These are phyloP conservation scores for Triplophysa rosa DNA, from an alignment of 2,113 vertebrate genomes.

Conservation along the genomic window DNA sequence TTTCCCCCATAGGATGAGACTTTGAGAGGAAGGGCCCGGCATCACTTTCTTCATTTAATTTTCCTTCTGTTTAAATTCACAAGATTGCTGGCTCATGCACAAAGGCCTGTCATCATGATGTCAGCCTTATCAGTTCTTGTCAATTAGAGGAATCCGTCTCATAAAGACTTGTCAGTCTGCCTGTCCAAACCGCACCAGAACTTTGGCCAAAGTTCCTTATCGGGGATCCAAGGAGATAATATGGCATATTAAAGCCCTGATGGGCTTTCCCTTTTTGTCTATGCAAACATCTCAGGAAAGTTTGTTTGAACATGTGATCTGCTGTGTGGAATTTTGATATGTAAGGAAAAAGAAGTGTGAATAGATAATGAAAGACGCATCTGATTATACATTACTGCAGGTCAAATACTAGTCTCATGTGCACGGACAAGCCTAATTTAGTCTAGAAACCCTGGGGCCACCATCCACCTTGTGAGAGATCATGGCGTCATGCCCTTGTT, in stretches of 20 bases:
- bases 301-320: slow-evolving; percentile 14
- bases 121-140: slow-evolving; percentile 64
- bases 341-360: not conserved
- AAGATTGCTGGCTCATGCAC: slow-evolving; percentile 37
- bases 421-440: not conserved
- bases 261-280: slow-evolving; percentile 1
- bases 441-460: not conserved
- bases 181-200: slow-evolving; percentile 56
- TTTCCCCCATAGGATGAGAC: slow-evolving; percentile 34
- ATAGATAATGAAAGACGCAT: not conserved
- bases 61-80: slow-evolving; percentile 10
- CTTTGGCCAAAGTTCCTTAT: slow-evolving; percentile 49
- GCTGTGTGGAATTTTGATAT: not conserved
- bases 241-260: not conserved
- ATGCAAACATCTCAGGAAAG: slow-evolving; percentile 15
- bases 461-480: not conserved
- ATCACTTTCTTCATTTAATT: slow-evolving; percentile 44
- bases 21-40: slow-evolving; percentile 42
- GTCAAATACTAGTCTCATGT: not conserved
- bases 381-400: no score
- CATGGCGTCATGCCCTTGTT: slow-evolving; percentile 12
- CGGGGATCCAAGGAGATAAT: not conserved
- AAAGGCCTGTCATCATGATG: slow-evolving; percentile 55
- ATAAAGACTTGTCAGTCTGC: slow-evolving; percentile 53
- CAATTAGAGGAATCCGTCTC: slow-evolving; percentile 59